A percentile compares a stretch with the other conserved stretches of the same genome.
These are phyloP conservation scores for Xylocampa areola DNA, from an alignment of 2,888 invertebrate species.

Conservation along the genomic window DNA sequence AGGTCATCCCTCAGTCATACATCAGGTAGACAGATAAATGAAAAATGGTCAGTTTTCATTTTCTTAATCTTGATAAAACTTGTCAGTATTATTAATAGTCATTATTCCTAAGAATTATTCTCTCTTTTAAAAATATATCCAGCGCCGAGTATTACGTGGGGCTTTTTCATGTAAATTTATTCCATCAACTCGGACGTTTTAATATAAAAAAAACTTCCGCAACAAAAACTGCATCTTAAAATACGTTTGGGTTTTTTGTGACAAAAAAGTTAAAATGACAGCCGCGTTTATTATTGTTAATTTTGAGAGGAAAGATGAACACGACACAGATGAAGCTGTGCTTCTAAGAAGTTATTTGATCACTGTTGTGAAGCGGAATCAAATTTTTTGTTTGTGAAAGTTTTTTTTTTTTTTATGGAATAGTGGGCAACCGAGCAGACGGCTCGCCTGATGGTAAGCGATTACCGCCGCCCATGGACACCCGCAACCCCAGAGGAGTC, in stretches of 20 bases:
- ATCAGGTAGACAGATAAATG: constrained; percentile 50
- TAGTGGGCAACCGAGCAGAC: too few species aligned
- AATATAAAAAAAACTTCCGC: constrained; percentile 44
- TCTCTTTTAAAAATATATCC: constrained; percentile 46
- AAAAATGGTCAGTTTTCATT: constrained; percentile 48
- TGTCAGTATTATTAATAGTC: constrained; percentile 57
- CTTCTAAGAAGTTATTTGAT: too few species aligned
- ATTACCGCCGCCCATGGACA: too few species aligned
- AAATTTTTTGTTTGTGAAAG: too few species aligned
- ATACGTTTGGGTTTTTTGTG: constrained; percentile 16
- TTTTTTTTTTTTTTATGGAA: too few species aligned
- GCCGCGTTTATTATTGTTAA: constrained; percentile 1
- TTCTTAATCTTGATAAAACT: constrained; percentile 56
- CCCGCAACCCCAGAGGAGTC: too few species aligned
- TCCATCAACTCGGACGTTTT: constrained; percentile 53
- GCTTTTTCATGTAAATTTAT: constrained; percentile 57
- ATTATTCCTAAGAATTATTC: constrained; percentile 45
- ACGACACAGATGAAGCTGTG: too few species aligned
- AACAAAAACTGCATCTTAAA: constrained; percentile 53
- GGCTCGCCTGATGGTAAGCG: too few species aligned
- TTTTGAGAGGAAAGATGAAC: neutral
- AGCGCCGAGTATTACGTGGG: constrained; percentile 40
- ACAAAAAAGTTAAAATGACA: constrained; percentile 8
- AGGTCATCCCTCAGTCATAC: constrained; percentile 34
- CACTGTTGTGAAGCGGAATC: too few species aligned